These are phyloP conservation scores for Tragulus kanchil DNA, from an alignment of 2,113 vertebrate species.

Conservation along the genomic window DNA sequence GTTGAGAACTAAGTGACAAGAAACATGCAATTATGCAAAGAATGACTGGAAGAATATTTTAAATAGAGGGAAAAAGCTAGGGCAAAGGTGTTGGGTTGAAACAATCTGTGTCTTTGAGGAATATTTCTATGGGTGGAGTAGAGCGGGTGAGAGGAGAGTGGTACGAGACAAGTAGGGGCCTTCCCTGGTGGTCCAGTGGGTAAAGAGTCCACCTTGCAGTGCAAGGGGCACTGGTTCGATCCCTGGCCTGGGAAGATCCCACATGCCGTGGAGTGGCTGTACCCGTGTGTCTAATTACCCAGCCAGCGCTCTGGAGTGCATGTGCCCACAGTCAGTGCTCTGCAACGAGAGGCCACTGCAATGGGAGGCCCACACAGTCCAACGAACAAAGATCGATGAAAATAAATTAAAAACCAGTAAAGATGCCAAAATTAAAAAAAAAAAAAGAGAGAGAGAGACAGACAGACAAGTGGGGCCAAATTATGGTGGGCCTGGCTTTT, in stretches of 20 bases:
- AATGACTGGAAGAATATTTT: background rate
- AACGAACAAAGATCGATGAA: too few species aligned
- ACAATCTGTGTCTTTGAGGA: background rate
- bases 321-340: background rate
- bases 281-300: too few species aligned
- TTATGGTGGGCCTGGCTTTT: background rate
- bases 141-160: background rate
- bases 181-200: background rate
- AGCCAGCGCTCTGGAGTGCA: too few species aligned
- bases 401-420: too few species aligned
- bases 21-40: background rate
- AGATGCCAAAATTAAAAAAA: too few species aligned
- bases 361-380: background rate
- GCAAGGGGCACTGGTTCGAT: background rate
- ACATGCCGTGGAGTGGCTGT: background rate
- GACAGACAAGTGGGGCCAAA: background rate
- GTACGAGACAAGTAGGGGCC: background rate
- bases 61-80: background rate
- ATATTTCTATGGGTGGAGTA: background rate
- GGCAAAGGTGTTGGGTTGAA: background rate
- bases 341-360: background rate
- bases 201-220: background rate
- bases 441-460: too few species aligned
- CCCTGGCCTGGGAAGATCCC: background rate
- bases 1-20: background rate